Conservation (phyloP, 2,797 vertebrate species). For the Diceros bicornis region DNA sequence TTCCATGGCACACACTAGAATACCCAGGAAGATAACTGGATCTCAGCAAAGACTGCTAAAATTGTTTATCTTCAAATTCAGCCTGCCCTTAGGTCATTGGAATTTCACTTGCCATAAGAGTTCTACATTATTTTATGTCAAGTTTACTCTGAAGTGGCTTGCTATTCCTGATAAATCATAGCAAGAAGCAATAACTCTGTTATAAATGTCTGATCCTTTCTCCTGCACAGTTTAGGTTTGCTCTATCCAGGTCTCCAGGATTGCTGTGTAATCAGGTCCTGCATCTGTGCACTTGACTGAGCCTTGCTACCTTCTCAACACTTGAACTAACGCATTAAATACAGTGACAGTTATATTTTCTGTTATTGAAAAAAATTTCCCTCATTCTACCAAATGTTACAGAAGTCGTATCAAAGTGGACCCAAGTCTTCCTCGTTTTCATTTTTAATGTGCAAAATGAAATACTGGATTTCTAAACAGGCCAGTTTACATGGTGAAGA, state of each 20-base stretch:
- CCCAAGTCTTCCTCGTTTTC: not conserved
- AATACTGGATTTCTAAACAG: not conserved
- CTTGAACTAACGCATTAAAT: constrained; percentile 73
- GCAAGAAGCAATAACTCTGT: constrained; percentile 58
- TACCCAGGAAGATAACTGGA: not conserved
- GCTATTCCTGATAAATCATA: constrained; percentile 75
- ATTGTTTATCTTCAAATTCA: constrained; percentile 68
- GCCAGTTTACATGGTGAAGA: not conserved
- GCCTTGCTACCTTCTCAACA: not conserved
- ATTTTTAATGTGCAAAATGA: not conserved
- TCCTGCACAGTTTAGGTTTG: constrained; percentile 59
- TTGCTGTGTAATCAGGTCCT: constrained; percentile 14
- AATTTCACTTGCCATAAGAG: constrained; percentile 42
- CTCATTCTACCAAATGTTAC: not conserved
- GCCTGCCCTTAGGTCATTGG: constrained; percentile 39
- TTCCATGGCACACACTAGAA: not conserved
- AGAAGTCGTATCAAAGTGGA: not conserved
- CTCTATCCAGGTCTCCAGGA: not conserved
- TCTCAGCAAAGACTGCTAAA: not conserved
- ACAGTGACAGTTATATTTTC: not conserved
- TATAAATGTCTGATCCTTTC: constrained; percentile 44
- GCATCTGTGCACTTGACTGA: not conserved
- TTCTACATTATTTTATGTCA: constrained; percentile 64
- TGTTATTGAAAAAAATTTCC: not conserved
- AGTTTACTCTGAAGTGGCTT: constrained; percentile 73